Conservation (phyloP, 2,797 vertebrate species). For the Sebastes steindachneri region DNA sequence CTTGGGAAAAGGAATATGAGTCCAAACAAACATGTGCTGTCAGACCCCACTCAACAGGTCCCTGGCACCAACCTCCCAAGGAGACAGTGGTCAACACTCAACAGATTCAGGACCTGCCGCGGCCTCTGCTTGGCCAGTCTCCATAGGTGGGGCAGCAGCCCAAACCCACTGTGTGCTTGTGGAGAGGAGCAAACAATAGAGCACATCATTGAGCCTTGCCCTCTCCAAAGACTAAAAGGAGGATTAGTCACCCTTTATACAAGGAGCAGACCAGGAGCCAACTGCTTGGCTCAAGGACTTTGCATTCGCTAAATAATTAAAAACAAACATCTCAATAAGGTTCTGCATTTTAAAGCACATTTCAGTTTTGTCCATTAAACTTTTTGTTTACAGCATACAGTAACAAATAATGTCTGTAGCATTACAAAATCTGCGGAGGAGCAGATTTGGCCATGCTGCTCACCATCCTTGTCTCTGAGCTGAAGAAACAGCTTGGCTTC, state of each 20-base stretch:
- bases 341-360: neutral
- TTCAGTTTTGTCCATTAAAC: neutral
- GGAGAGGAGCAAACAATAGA: neutral
- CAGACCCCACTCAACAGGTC: neutral
- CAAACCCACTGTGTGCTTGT: neutral
- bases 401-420: neutral
- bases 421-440: neutral
- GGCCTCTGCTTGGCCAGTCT: neutral
- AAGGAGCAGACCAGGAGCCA: neutral
- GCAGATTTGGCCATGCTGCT: constrained; percentile 19
- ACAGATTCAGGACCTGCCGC: too few relatives aligned
- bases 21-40: too few relatives aligned
- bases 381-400: neutral
- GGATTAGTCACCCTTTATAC: neutral
- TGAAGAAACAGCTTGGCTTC: constrained; percentile 60
- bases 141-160: neutral
- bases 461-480: constrained; percentile 39
- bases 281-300: neutral
- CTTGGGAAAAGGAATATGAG: too few relatives aligned
- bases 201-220: neutral
- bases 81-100: neutral
- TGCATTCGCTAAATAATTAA: neutral
- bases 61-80: neutral
- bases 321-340: neutral
- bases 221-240: neutral